A percentile compares a stretch with the other conserved stretches of the same genome.
These are phyloP conservation scores for Stegodyphus mimosarum DNA, from an alignment of 1,140 invertebrate genomes.

Conservation along the genomic window DNA sequence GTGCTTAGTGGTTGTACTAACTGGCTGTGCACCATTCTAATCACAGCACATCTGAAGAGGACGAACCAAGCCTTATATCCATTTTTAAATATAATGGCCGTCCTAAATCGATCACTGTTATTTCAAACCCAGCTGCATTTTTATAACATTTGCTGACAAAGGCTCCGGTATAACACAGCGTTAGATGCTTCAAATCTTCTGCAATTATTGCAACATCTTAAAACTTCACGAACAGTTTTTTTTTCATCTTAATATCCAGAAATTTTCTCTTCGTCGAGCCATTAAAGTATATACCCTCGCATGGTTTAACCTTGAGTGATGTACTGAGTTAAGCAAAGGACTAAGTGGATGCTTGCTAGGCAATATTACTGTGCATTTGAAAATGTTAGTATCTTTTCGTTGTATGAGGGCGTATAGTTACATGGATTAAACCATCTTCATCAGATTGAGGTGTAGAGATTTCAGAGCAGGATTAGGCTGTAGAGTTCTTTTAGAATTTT, in stretches of 20 bases:
- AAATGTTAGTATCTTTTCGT: not conserved
- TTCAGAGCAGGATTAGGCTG: too few relatives aligned
- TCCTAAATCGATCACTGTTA: too few relatives aligned
- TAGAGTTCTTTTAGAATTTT: too few relatives aligned
- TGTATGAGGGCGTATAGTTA: not conserved
- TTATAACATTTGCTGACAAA: too few relatives aligned
- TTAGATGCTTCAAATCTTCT: not conserved
- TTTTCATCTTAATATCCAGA: not conserved
- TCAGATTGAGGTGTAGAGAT: too few relatives aligned
- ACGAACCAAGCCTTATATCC: too few relatives aligned
- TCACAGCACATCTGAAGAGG: too few relatives aligned
- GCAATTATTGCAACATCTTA: not conserved
- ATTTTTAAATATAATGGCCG: too few relatives aligned
- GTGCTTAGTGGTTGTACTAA: too few relatives aligned
- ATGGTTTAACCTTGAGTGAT: not conserved
- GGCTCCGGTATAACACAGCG: too few relatives aligned
- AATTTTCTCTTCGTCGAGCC: not conserved
- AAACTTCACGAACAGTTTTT: not conserved
- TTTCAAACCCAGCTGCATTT: too few relatives aligned
- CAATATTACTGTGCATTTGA: not conserved
- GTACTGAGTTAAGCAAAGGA: not conserved
- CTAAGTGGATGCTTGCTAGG: not conserved
- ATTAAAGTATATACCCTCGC: constrained; percentile 7
- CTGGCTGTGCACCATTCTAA: too few relatives aligned
- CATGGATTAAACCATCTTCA: not conserved